Percentiles rank a stretch among this genome's conserved stretches.
These are phyloP conservation scores for Dermochelys coriacea DNA, from an alignment of 2,797 vertebrate genomes.

Conservation along the genomic window DNA sequence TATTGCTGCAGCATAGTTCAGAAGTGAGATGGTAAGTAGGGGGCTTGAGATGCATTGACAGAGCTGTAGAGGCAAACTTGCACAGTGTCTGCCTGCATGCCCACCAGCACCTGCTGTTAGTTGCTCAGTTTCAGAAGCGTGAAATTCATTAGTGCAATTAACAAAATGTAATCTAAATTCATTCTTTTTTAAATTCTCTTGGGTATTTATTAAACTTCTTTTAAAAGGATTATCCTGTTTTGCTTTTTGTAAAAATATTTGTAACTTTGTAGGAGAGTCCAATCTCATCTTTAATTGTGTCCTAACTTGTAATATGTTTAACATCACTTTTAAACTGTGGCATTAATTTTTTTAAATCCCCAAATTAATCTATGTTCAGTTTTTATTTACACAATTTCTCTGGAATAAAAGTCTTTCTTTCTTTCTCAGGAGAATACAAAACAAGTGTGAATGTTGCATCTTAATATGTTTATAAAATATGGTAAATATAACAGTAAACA, in stretches of 20 bases:
- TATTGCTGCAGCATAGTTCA: neutral
- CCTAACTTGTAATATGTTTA: neutral
- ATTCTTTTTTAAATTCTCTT: neutral
- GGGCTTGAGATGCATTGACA: neutral
- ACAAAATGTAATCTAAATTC: neutral
- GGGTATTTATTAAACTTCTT: neutral
- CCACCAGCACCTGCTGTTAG: neutral
- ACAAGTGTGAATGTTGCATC: neutral
- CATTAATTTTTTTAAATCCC: slow-evolving; percentile 14
- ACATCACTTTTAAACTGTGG: neutral
- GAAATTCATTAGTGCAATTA: neutral
- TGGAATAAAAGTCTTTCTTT: neutral
- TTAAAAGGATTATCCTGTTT: neutral
- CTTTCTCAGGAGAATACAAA: neutral
- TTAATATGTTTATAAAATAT: neutral
- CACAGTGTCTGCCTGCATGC: neutral
- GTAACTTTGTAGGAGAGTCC: neutral
- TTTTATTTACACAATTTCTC: slow-evolving; percentile 17
- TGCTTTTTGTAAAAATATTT: neutral
- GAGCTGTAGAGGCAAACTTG: neutral
- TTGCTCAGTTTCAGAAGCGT: neutral
- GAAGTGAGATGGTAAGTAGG: neutral
- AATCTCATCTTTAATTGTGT: slow-evolving; percentile 15
- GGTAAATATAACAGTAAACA: neutral
- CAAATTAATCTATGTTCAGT: neutral